Percentiles rank a stretch among this genome's conserved stretches.
Conservation (phyloP, 2,113 vertebrate species). For the Hippolais icterina region DNA sequence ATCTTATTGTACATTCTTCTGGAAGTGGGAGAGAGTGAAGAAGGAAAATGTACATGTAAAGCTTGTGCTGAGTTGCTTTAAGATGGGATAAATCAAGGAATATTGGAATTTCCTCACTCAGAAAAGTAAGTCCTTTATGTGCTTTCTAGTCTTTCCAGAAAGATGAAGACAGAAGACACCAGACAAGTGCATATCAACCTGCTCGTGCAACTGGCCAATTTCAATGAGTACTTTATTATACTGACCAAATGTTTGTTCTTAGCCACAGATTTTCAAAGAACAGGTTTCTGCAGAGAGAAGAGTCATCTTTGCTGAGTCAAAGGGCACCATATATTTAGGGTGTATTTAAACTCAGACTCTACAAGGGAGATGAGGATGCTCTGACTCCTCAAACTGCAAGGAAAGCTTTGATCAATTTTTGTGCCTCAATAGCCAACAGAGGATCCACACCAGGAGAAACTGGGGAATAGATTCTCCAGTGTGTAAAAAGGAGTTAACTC, state of each 20-base stretch:
- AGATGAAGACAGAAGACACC: neutral
- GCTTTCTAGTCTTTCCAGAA: neutral
- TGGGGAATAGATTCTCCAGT: neutral
- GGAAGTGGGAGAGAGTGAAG: neutral
- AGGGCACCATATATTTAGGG: accelerated
- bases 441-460: neutral
- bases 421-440: neutral
- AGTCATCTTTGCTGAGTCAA: neutral
- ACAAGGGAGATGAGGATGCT: neutral
- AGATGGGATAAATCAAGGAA: neutral
- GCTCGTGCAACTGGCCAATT: neutral
- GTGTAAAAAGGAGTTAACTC: neutral
- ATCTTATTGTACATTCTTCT: neutral
- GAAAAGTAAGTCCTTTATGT: neutral
- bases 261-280: neutral
- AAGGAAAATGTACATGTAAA: neutral
- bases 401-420: neutral
- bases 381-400: neutral
- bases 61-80: neutral
- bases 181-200: neutral
- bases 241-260: neutral
- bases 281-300: neutral
- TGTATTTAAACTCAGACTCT: neutral
- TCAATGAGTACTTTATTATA: neutral
- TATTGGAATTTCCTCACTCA: neutral